These are phyloP conservation scores for Drosophila teissieri DNA, from an alignment of 1,140 invertebrate genomes.

Conservation along the genomic window DNA sequence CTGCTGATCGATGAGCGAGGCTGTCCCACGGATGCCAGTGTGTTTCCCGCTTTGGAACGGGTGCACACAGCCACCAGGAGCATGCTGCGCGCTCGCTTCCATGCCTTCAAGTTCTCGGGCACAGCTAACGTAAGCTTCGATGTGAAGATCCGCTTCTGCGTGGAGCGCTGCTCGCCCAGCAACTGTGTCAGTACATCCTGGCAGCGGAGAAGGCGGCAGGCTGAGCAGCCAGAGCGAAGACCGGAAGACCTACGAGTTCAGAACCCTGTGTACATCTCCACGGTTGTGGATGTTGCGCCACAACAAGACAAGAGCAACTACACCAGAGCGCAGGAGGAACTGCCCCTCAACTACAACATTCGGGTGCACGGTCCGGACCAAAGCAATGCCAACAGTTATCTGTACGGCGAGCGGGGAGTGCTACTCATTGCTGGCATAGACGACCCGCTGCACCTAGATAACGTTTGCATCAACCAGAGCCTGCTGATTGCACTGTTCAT, in stretches of 20 bases:
- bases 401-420: conserved; percentile 85
- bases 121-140: conserved; percentile 85
- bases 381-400: conserved; percentile 78
- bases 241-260: conserved; percentile 56
- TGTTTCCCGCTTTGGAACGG: conserved; percentile 84
- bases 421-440: conserved; percentile 85
- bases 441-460: conserved; percentile 73
- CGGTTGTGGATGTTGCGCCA: conserved; percentile 64
- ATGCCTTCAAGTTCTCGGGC: conserved; percentile 86
- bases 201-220: conserved; percentile 47
- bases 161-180: conserved; percentile 76
- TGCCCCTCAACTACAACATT: conserved; percentile 85
- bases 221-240: conserved; percentile 23
- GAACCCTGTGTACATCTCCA: conserved; percentile 76
- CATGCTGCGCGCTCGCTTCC: conserved; percentile 83
- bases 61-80: conserved; percentile 65
- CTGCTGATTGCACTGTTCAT: conserved; percentile 78
- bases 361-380: conserved; percentile 84
- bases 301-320: conserved; percentile 19
- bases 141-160: conserved; percentile 85
- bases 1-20: conserved; percentile 87
- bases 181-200: conserved; percentile 57
- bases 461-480: conserved; percentile 79
- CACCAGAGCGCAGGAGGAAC: conserved; percentile 46
- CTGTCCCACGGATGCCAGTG: conserved; percentile 87